Conservation (phyloP, 2,797 vertebrate genomes). For the Spheniscus humboldti region DNA sequence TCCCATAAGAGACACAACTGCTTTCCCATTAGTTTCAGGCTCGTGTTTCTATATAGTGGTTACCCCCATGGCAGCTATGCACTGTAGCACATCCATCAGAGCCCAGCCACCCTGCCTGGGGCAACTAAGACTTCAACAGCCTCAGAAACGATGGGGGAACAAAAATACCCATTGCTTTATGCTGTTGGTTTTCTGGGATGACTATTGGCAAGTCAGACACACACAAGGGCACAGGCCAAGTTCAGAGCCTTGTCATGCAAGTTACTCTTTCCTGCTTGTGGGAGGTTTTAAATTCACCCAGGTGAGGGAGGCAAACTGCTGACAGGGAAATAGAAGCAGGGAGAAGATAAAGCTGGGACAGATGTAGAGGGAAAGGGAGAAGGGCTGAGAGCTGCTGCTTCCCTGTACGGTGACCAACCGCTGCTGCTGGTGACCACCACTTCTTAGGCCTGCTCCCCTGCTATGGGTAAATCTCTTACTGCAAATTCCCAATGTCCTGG, state of each 20-base stretch:
- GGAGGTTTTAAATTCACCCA: not conserved
- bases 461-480: not conserved
- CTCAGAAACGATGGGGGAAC: not conserved
- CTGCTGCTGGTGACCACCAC: not conserved
- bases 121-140: not conserved
- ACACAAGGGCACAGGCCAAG: not conserved
- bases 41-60: not conserved
- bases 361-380: not conserved
- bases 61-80: not conserved
- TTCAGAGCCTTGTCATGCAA: not conserved
- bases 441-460: not conserved
- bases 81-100: not conserved
- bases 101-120: not conserved
- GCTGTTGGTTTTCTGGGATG: not conserved
- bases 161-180: not conserved
- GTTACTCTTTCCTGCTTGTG: not conserved
- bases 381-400: not conserved
- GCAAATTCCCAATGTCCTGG: not conserved
- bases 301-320: not conserved
- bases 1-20: not conserved
- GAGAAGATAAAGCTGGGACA: not conserved
- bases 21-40: not conserved
- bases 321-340: not conserved
- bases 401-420: rapidly evolving
- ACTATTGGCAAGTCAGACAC: not conserved